A percentile compares a stretch with the other conserved stretches of the same genome.
phyloP scores from a whole-genome alignment of 2,888 invertebrate species.

The Netelia fuscicornis region DNA sequence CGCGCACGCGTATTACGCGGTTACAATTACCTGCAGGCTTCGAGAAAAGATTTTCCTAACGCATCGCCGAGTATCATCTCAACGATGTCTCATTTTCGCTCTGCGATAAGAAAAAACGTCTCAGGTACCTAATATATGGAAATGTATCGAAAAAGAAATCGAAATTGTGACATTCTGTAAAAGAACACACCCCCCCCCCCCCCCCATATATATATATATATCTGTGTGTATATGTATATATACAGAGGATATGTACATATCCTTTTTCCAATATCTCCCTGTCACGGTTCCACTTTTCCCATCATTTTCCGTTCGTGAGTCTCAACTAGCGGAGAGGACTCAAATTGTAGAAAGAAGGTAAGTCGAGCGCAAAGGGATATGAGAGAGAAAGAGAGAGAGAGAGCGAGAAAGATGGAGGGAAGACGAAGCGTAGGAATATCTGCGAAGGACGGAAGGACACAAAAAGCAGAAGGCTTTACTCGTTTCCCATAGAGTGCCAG shows the following conservation, averaged over 20 bases:
- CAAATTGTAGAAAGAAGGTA: constrained; percentile 38
- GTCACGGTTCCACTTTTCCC: constrained; percentile 38
- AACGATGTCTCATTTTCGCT: background rate
- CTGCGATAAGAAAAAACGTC: constrained; percentile 10
- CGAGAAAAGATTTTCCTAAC: constrained; percentile 7
- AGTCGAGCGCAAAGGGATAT: constrained; percentile 25
- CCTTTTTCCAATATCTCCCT: constrained; percentile 38
- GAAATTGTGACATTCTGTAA: background rate
- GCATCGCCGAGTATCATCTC: background rate
- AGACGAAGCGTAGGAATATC: background rate
- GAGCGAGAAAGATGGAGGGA: background rate
- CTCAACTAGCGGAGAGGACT: constrained; percentile 31
- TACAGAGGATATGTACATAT: background rate
- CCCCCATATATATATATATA: background rate
- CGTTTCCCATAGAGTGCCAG: constrained; percentile 39
- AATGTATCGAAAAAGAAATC: constrained; percentile 11
- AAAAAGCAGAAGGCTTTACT: constrained; percentile 10
- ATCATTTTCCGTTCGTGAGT: constrained; percentile 46
- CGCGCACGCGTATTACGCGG: constrained; percentile 14
- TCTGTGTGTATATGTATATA: background rate
- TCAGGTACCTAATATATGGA: constrained; percentile 7
- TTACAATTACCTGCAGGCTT: constrained; percentile 23
- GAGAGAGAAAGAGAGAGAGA: background rate
- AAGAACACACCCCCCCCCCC: background rate
- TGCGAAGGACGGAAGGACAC: constrained; percentile 3